A percentile compares a stretch with the other conserved stretches of the same genome.
These are phyloP conservation scores for Champsocephalus esox DNA, from an alignment of 2,797 vertebrate species.

Conservation along the genomic window DNA sequence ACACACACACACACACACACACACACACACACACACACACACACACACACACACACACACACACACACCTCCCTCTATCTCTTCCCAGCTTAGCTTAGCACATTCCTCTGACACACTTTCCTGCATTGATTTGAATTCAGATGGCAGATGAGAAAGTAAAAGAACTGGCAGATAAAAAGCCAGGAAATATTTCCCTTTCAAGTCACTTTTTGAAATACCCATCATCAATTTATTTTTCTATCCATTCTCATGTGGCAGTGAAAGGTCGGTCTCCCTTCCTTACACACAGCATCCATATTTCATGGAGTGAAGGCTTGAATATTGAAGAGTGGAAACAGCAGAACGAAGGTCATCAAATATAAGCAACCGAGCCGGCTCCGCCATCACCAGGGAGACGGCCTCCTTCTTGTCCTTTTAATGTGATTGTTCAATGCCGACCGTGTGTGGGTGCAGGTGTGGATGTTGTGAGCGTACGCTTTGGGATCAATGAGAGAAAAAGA, in stretches of 20 bases:
- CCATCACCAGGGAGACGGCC: conserved; percentile 37
- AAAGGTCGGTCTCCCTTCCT: conserved; percentile 59
- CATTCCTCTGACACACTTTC: conserved; percentile 45
- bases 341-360: conserved; percentile 61
- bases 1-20: no score
- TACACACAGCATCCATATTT: conserved; percentile 72
- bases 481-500: not conserved
- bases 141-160: conserved; percentile 34
- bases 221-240: conserved; percentile 32
- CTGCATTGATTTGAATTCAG: conserved; percentile 45
- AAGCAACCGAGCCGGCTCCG: not conserved
- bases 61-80: conserved; percentile 4
- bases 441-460: conserved; percentile 34
- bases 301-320: conserved; percentile 75
- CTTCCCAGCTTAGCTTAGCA: conserved; percentile 22
- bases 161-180: conserved; percentile 31
- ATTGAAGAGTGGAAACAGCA: conserved; percentile 58
- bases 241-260: conserved; percentile 45
- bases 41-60: not conserved
- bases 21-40: no score
- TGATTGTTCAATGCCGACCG: conserved; percentile 6
- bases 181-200: conserved; percentile 28
- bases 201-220: conserved; percentile 38
- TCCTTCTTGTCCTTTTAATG: conserved; percentile 27
- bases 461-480: not conserved